These are phyloP conservation scores for Trinorchestia longiramus DNA, from an alignment of 1,140 invertebrate species.

Conservation along the genomic window DNA sequence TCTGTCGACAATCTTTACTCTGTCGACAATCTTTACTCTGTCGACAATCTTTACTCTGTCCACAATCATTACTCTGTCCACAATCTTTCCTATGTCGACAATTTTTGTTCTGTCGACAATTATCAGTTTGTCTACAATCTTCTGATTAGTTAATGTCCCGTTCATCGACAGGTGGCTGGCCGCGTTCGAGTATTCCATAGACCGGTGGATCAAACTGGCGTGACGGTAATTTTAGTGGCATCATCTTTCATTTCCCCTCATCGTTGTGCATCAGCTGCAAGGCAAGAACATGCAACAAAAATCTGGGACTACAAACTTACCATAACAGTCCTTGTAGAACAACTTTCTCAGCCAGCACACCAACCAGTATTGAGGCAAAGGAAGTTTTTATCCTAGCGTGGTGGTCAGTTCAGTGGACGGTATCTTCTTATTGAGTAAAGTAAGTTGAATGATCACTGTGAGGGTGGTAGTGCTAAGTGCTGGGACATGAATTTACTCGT, in stretches of 20 bases:
- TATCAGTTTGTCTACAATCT: background rate
- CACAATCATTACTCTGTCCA: background rate
- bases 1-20: background rate
- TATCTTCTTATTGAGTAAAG: too few species aligned
- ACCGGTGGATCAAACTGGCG: constrained; percentile 91
- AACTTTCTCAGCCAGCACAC: background rate
- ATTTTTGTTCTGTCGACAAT: background rate
- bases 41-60: background rate
- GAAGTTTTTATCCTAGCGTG: too few species aligned
- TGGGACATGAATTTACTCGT: too few species aligned
- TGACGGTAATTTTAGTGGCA: constrained; percentile 52
- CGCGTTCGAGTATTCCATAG: constrained; percentile 93
- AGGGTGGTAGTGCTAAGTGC: too few species aligned
- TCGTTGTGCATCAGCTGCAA: background rate
- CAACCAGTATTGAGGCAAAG: background rate
- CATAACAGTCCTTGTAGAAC: too few species aligned
- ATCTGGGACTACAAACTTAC: too few species aligned
- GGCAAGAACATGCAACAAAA: background rate
- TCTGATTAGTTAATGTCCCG: background rate
- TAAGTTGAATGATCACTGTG: too few species aligned
- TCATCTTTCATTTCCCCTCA: background rate
- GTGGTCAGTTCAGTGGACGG: too few species aligned
- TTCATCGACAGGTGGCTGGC: constrained; percentile 84
- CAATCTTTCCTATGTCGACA: background rate
- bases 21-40: background rate